phyloP scores from a whole-genome alignment of 2,113 vertebrate species.

The Melanerpes formicivorus region DNA sequence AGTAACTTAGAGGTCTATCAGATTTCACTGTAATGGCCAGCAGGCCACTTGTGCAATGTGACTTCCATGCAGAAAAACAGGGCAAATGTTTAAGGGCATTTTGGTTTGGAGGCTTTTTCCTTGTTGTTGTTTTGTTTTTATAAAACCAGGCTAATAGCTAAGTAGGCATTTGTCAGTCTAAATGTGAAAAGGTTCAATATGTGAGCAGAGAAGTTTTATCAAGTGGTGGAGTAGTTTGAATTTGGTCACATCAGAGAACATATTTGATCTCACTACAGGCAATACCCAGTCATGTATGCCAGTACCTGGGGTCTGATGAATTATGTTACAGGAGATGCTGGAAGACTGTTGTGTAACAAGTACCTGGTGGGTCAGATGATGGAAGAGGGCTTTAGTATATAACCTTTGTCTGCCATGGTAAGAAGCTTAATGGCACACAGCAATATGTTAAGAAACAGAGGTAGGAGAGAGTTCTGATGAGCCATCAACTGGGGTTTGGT shows the following conservation, averaged over 20 bases:
- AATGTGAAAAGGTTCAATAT: not conserved
- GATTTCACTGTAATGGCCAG: not conserved
- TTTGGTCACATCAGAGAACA: not conserved
- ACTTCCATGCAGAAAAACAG: not conserved
- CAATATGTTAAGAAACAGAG: not conserved
- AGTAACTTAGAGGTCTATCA: not conserved
- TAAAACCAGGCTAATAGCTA: not conserved
- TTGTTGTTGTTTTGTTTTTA: not conserved
- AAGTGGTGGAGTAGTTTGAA: not conserved
- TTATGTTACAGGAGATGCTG: not conserved
- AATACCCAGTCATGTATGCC: accelerated
- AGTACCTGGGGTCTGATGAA: not conserved
- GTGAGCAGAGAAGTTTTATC: not conserved
- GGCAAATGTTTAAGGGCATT: not conserved
- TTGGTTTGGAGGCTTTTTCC: not conserved
- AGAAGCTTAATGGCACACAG: not conserved
- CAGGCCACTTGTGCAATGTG: not conserved
- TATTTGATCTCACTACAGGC: not conserved
- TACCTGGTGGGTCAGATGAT: not conserved
- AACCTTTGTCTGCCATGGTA: not conserved
- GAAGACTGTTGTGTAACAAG: not conserved
- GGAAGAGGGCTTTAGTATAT: not conserved
- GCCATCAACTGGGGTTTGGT: not conserved
- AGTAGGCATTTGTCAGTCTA: not conserved
- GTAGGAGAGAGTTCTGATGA: not conserved